Base-by-base conservation (phyloP, 2,113 vertebrate species). In the Ictalurus furcatus region DNA sequence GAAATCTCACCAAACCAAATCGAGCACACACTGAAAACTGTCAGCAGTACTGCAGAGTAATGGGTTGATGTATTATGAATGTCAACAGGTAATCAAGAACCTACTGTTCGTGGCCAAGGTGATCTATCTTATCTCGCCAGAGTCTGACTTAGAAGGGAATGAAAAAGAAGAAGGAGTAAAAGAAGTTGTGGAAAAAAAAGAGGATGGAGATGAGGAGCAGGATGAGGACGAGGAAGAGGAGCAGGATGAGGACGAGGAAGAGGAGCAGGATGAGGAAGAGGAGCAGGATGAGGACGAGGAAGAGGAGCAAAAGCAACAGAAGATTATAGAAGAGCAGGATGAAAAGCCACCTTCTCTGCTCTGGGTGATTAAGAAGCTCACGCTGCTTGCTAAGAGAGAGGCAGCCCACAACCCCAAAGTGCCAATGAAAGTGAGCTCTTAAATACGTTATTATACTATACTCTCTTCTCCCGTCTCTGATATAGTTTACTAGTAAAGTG, bases 21-120 rank as follows among this genome's bases (percentile, higher is more conserved):
- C 7, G 7, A 78, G 44, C 82, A 65, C 65, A 67, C 23, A 17
- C 23, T 13, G 9, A 80, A 56, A 37, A n/a, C 37, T 21, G 13
- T 58, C 30, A 63, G n/a, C 44, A 59, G 37, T 40, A 76, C 78
- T 69, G 61, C 40, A 44, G 54, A 37, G 9, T 85, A 74, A 76
- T 67, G 12, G 11, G 14, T 21, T 61, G 14, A 25, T 85, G 1
- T 59, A 78, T 71, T 88, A 7, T 85, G 37, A 63, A 13, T 23
- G 17, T 89, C 40, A 48, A 52, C 93, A 99, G 98, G 96, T 99
- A 87, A 94, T 99, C 92, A 99, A 99, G 96, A 99, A 99, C 92
- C 95, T 99, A 89, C 93, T 99, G 89, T 99, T 98, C 16, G 94
- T 98, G 14, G 97, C 97, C 73, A 98, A 98, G 92, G 96, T 98